Percentiles rank a stretch among this genome's conserved stretches.
Conservation (phyloP, 1,140 invertebrate species). For the Scaptomyza montana region DNA sequence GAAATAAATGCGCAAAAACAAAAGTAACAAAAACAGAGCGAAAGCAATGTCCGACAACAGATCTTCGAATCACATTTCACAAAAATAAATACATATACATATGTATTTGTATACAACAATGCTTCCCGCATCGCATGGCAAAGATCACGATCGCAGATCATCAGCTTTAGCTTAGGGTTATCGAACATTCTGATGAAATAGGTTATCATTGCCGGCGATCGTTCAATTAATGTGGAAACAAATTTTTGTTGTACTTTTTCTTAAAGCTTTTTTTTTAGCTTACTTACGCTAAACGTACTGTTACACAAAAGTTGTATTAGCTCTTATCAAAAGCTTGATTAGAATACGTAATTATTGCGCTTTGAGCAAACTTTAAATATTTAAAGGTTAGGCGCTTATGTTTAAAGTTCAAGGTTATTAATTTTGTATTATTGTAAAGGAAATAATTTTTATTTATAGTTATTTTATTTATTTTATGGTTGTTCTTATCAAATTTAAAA, state of each 20-base stretch:
- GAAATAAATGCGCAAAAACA: constrained; percentile 51
- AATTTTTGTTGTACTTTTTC: too few relatives aligned
- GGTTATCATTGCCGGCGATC: constrained; percentile 61
- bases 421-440: too few relatives aligned
- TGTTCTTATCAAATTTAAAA: too few relatives aligned
- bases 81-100: constrained; percentile 10
- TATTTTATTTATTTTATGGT: too few relatives aligned
- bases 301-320: not conserved
- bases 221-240: constrained; percentile 60
- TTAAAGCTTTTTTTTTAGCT: too few relatives aligned
- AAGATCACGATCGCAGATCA: constrained; percentile 66
- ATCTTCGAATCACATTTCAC: constrained; percentile 49
- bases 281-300: not conserved
- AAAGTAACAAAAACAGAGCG: constrained; percentile 19
- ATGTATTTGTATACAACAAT: constrained; percentile 7
- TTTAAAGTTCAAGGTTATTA: too few relatives aligned
- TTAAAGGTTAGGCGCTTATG: too few relatives aligned
- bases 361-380: too few relatives aligned
- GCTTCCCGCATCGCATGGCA: constrained; percentile 70
- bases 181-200: constrained; percentile 56
- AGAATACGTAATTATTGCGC: not conserved
- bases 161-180: constrained; percentile 45
- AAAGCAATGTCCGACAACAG: constrained; percentile 34
- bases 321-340: not conserved
- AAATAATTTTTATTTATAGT: too few relatives aligned